A percentile compares a stretch with the other conserved stretches of the same genome.
Evolutionary conservation across 2,888 invertebrate genomes (phyloP).

Genomic region (Thereva nobilitata): DNA sequence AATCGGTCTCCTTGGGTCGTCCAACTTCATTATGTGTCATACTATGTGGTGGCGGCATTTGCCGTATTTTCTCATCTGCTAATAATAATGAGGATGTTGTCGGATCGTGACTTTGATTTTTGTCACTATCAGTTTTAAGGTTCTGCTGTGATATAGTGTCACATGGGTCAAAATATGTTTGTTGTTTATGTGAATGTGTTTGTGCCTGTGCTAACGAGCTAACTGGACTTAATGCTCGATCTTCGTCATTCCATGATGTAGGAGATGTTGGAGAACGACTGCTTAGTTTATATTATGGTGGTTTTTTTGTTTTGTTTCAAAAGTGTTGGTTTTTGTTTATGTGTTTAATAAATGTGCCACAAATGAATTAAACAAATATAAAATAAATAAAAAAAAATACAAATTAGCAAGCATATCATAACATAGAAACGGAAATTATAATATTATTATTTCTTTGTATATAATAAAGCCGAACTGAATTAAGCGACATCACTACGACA

Average conservation of each 20-base stretch:
- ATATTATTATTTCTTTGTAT: neutral
- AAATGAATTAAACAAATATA: constrained; percentile 3
- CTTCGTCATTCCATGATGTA: constrained; percentile 58
- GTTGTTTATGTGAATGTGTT: constrained; percentile 33
- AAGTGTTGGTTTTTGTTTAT: constrained; percentile 7
- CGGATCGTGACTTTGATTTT: constrained; percentile 34
- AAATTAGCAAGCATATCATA: neutral
- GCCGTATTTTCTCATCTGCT: no score
- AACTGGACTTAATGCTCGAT: constrained; percentile 55
- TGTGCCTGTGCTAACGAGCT: constrained; percentile 44
- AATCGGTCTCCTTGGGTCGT: constrained; percentile 66
- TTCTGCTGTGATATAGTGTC: constrained; percentile 46
- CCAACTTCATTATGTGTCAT: constrained; percentile 36
- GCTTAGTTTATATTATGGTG: constrained; percentile 43
- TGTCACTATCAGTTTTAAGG: constrained; percentile 51
- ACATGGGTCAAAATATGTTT: constrained; percentile 36
- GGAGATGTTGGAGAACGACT: constrained; percentile 58
- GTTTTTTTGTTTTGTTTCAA: neutral
- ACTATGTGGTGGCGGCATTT: neutral
- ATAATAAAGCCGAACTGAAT: no score
- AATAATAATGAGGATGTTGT: no score
- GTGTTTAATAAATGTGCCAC: constrained; percentile 6
- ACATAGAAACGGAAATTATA: neutral
- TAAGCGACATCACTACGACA: no score
- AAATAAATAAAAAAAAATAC: neutral